Evolutionary conservation across 2,797 vertebrate genomes (phyloP).

Genomic region (Percopsis omiscomaycus): DNA sequence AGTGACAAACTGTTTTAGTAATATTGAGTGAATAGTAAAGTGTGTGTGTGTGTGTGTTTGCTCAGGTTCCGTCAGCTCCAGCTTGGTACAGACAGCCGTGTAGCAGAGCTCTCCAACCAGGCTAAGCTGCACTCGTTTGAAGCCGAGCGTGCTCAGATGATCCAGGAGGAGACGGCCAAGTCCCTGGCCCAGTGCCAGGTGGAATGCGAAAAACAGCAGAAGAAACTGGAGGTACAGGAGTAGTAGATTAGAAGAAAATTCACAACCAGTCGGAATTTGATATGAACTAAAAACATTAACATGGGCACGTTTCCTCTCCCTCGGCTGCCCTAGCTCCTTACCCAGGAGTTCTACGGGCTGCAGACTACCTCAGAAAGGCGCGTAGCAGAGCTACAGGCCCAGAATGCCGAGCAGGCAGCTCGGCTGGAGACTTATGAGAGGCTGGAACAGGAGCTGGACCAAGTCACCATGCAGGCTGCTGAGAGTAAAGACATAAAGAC

Average conservation of each 20-base stretch:
- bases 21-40: background rate
- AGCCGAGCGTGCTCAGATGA: conserved; percentile 87
- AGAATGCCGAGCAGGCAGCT: conserved; percentile 85
- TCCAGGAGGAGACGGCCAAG: conserved; percentile 90
- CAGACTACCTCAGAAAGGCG: conserved; percentile 90
- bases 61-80: conserved; percentile 90
- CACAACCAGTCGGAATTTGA: no score
- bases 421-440: conserved; percentile 90
- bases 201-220: conserved; percentile 97
- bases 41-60: background rate
- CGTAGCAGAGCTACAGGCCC: conserved; percentile 85
- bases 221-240: conserved; percentile 89
- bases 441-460: conserved; percentile 92
- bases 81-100: conserved; percentile 85
- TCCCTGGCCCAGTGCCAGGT: conserved; percentile 90
- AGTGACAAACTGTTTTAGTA: no score
- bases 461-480: conserved; percentile 94
- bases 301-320: background rate
- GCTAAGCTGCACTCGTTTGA: conserved; percentile 92
- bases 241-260: background rate
- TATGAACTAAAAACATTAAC: no score
- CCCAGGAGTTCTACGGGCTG: conserved; percentile 95
- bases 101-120: conserved; percentile 90
- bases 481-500: conserved; percentile 81
- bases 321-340: conserved; percentile 84